phyloP scores from a whole-genome alignment of 2,113 vertebrate species.

The Cebidichthys violaceus region DNA sequence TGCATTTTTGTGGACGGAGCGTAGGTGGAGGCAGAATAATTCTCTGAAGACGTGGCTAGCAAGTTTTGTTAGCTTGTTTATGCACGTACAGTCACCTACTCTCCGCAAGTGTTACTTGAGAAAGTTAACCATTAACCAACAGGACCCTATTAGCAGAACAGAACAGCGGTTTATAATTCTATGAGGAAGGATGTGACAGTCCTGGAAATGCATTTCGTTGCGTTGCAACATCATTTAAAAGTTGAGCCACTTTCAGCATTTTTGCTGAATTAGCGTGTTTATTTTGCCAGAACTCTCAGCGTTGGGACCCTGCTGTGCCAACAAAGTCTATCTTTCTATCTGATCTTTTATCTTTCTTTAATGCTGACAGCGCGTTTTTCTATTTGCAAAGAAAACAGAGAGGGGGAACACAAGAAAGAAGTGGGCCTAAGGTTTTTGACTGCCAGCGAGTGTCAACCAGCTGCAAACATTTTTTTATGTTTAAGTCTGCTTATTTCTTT shows the following conservation, averaged over 20 bases:
- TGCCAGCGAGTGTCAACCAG: background rate
- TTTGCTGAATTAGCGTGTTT: background rate
- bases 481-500: background rate
- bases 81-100: too few relatives aligned
- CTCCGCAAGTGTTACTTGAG: too few relatives aligned
- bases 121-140: too few relatives aligned
- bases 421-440: background rate
- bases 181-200: background rate
- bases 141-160: too few relatives aligned
- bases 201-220: background rate
- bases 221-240: background rate
- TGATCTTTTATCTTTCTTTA: background rate
- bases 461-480: background rate
- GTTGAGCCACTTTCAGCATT: background rate
- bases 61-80: too few relatives aligned
- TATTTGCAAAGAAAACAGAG: slow-evolving; percentile 4
- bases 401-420: background rate
- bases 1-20: background rate
- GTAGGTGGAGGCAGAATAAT: background rate
- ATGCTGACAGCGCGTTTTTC: background rate
- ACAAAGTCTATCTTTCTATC: background rate
- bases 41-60: background rate
- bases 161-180: background rate
- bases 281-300: background rate
- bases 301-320: background rate